Percentiles rank a stretch among this genome's conserved stretches.
These are phyloP conservation scores for Trididemnum clinides DNA, from an alignment of 23 tunicate genomes.

Conservation along the genomic window DNA sequence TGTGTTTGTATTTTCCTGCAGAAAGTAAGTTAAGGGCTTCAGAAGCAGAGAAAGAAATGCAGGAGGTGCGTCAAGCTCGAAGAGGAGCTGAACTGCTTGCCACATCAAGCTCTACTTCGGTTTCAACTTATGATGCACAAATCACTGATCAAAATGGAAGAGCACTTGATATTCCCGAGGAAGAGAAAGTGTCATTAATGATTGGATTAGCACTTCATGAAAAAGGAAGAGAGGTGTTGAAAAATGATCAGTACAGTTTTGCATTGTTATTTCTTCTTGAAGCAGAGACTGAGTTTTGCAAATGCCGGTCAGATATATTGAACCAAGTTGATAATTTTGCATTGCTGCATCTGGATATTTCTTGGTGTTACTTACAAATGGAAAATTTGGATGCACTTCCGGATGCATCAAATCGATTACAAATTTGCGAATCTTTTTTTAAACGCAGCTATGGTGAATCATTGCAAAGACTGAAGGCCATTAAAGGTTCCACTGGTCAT, in stretches of 20 bases:
- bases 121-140: conserved; percentile 35
- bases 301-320: conserved; percentile 67
- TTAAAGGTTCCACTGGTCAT: conserved; percentile 72
- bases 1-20: conserved; percentile 57
- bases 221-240: conserved; percentile 56
- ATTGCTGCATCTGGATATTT: conserved; percentile 73
- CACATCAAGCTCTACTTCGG: conserved; percentile 7
- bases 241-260: conserved; percentile 58
- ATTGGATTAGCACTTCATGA: conserved; percentile 77
- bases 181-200: conserved; percentile 63
- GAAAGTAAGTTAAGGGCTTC: conserved; percentile 20
- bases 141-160: conserved; percentile 80
- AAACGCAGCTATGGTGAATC: conserved; percentile 76
- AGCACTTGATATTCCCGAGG: conserved; percentile 67
- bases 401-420: conserved; percentile 49
- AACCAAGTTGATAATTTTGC: conserved; percentile 88
- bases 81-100: conserved; percentile 81
- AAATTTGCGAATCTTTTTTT: conserved; percentile 63
- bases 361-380: conserved; percentile 80
- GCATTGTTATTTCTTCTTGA: conserved; percentile 78
- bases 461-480: conserved; percentile 60
- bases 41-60: conserved; percentile 21
- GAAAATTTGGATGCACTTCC: conserved; percentile 75
- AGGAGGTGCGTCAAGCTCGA: conserved; percentile 56
- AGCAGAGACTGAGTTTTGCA: conserved; percentile 71